Evolutionary conservation across 2,888 invertebrate genomes (phyloP).

Genomic region (Athrips mouffetella): DNA sequence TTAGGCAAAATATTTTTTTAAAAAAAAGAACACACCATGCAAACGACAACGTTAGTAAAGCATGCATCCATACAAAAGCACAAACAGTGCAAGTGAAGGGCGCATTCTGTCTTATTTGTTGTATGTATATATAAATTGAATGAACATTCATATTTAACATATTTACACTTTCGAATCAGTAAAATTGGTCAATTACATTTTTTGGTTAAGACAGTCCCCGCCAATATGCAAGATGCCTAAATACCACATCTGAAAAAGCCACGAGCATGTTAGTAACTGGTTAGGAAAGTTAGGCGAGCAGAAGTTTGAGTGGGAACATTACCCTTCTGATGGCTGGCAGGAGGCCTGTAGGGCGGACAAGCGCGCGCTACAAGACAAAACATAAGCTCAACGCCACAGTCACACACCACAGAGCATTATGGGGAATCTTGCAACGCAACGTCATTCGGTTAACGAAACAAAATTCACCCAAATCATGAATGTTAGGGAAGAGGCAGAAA

Average conservation of each 20-base stretch:
- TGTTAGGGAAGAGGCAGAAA: conserved; percentile 2
- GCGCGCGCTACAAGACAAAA: conserved; percentile 71
- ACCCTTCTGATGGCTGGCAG: conserved; percentile 72
- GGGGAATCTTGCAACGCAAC: conserved; percentile 19
- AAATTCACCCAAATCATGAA: conserved; percentile 24
- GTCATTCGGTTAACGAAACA: conserved; percentile 19
- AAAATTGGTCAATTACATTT: conserved; percentile 18
- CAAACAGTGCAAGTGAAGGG: conserved; percentile 33
- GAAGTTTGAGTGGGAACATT: conserved; percentile 57
- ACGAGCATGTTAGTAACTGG: conserved; percentile 50
- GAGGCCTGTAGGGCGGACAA: conserved; percentile 65
- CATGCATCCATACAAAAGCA: conserved; percentile 15
- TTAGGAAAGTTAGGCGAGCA: conserved; percentile 34
- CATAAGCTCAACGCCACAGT: conserved; percentile 66
- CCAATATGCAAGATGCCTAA: conserved; percentile 59
- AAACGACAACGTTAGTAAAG: not conserved
- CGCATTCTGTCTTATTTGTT: conserved; percentile 51
- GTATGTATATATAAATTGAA: conserved; percentile 27
- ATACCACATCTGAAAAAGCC: conserved; percentile 39
- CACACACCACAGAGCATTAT: conserved; percentile 48
- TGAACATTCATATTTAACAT: conserved; percentile 41
- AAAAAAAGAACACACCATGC: no score
- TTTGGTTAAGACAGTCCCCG: conserved; percentile 53
- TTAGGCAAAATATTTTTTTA: no score
- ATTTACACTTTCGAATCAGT: conserved; percentile 26